Conservation (phyloP, 2,113 vertebrate genomes). For the Syrrhaptes paradoxus region DNA sequence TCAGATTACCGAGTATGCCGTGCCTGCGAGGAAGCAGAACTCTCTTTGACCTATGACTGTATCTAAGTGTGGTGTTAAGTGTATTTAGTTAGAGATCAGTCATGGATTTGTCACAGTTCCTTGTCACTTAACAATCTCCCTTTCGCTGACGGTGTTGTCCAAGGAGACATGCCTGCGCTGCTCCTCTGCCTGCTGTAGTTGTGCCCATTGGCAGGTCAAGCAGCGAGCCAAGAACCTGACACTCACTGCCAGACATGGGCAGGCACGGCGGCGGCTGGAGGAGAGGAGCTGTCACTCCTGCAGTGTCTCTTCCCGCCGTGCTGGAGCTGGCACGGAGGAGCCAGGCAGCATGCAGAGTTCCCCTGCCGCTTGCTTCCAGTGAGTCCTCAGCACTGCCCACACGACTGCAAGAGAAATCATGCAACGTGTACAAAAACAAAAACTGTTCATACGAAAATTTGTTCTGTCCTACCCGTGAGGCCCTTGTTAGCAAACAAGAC, state of each 20-base stretch:
- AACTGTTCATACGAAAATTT: neutral
- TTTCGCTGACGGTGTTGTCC: neutral
- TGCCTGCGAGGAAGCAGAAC: conserved; percentile 8
- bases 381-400: neutral
- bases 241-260: fast-evolving
- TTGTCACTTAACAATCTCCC: neutral
- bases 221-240: neutral
- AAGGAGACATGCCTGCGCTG: fast-evolving
- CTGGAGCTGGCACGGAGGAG: neutral
- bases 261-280: fast-evolving
- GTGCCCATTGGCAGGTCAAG: neutral
- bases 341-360: fast-evolving
- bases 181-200: fast-evolving
- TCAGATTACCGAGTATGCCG: neutral
- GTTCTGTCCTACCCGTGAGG: neutral
- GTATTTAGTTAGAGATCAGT: neutral
- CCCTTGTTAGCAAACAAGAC: conserved; percentile 43
- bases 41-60: conserved; percentile 21
- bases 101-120: neutral
- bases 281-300: neutral
- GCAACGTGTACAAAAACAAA: neutral
- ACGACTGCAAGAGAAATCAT: neutral
- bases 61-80: neutral
- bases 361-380: neutral
- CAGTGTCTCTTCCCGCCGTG: fast-evolving